These are phyloP conservation scores for Tetranychus truncatus DNA, from an alignment of 2,888 invertebrate species.

Conservation along the genomic window DNA sequence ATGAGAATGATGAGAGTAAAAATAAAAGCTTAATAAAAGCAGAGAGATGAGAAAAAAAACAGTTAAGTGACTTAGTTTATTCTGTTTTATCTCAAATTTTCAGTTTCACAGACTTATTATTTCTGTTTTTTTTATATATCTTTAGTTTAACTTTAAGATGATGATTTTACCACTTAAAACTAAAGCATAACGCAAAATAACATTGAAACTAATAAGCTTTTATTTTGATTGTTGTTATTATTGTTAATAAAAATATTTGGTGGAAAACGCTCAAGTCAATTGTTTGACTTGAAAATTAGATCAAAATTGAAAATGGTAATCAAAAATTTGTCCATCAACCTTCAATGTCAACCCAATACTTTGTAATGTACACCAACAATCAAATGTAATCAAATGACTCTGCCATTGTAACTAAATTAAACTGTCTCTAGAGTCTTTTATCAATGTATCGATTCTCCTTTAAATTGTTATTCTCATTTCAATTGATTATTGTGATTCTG, in stretches of 20 bases:
- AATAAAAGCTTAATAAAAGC: neutral
- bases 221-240: neutral
- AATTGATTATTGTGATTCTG: no score
- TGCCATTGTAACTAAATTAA: no score
- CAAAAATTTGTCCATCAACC: no score
- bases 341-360: no score
- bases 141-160: neutral
- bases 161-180: conserved; percentile 1
- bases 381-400: no score
- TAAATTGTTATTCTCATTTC: no score
- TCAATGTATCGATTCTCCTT: no score
- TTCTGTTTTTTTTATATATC: neutral
- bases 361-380: no score
- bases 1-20: neutral
- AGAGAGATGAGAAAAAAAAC: neutral
- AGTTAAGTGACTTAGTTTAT: neutral
- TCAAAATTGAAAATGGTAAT: no score
- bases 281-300: neutral
- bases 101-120: neutral
- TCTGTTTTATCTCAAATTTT: conserved; percentile 1
- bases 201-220: neutral
- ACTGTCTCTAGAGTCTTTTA: no score
- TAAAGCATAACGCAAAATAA: neutral
- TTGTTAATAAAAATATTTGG: neutral
- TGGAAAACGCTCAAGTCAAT: neutral